A percentile compares a stretch with the other conserved stretches of the same genome.
Conservation (phyloP, 2,113 vertebrate genomes). For the Chaetodon auriga region DNA sequence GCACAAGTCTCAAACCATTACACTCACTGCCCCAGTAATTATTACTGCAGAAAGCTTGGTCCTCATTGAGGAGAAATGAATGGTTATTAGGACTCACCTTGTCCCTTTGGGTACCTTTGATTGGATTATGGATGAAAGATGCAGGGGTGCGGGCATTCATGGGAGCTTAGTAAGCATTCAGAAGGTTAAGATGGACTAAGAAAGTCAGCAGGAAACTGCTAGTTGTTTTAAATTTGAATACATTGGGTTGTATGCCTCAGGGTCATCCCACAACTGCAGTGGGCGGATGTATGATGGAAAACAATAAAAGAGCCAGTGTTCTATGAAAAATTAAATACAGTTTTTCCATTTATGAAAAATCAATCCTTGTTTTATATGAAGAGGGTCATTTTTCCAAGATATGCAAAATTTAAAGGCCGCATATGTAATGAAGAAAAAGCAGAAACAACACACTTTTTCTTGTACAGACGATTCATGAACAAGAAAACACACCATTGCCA, state of each 20-base stretch:
- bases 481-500: too few relatives aligned
- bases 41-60: conserved; percentile 55
- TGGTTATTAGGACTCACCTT: conserved; percentile 66
- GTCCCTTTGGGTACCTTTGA: conserved; percentile 61
- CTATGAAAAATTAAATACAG: background rate
- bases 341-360: background rate
- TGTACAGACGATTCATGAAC: too few relatives aligned
- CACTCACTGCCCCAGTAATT: conserved; percentile 43
- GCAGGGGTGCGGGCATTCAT: conserved; percentile 9
- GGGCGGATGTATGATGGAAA: background rate
- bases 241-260: background rate
- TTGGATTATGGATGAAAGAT: conserved; percentile 65
- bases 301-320: background rate
- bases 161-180: conserved; percentile 50
- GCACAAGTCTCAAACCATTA: conserved; percentile 39
- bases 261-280: background rate
- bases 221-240: conserved; percentile 13
- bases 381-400: background rate
- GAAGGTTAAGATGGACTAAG: background rate
- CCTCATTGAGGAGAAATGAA: conserved; percentile 49
- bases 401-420: background rate
- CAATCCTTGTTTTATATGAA: background rate
- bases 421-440: background rate
- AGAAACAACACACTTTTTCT: too few relatives aligned
- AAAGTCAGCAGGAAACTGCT: conserved; percentile 49